Evolutionary conservation across 30 jellyfish, hydroid and myxozoan species (phyloP).

Genomic region (Turritopsis rubra): DNA sequence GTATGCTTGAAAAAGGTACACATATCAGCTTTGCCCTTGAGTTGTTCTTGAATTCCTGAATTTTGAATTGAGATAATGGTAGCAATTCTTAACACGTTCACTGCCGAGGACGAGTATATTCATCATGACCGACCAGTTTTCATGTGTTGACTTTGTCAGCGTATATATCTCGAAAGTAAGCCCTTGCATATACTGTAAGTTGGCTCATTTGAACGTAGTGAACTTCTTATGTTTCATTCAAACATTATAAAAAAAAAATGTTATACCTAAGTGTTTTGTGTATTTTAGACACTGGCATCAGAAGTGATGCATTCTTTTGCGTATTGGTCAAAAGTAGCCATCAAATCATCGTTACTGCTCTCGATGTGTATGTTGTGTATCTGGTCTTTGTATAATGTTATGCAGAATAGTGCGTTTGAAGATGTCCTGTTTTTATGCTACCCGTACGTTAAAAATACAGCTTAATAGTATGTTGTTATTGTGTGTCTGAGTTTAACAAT

Average conservation of each 20-base stretch:
- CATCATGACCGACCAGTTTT: no score
- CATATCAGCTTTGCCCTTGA: no score
- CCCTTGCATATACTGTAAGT: no score
- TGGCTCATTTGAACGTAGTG: no score
- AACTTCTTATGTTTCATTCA: no score
- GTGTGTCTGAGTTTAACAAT: neutral
- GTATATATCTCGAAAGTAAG: no score
- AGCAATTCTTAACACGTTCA: no score
- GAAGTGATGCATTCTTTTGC: constrained; percentile 67
- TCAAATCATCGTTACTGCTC: constrained; percentile 40
- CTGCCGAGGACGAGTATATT: no score
- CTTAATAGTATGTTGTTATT: neutral
- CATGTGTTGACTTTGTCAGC: no score
- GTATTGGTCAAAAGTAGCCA: constrained; percentile 73
- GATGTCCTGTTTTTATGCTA: constrained; percentile 86
- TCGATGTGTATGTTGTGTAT: constrained; percentile 39
- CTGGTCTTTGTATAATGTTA: constrained; percentile 54
- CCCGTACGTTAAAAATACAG: constrained; percentile 70
- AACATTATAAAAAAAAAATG: neutral
- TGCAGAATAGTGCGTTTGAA: constrained; percentile 79
- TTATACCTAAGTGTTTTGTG: neutral
- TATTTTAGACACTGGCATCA: constrained; percentile 81
- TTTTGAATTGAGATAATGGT: no score
- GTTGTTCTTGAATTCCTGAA: no score
- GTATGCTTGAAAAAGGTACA: no score